Percentiles rank a stretch among this genome's conserved stretches.
phyloP scores from a whole-genome alignment of 2,888 invertebrate genomes.

The Patella ulyssiponensis region DNA sequence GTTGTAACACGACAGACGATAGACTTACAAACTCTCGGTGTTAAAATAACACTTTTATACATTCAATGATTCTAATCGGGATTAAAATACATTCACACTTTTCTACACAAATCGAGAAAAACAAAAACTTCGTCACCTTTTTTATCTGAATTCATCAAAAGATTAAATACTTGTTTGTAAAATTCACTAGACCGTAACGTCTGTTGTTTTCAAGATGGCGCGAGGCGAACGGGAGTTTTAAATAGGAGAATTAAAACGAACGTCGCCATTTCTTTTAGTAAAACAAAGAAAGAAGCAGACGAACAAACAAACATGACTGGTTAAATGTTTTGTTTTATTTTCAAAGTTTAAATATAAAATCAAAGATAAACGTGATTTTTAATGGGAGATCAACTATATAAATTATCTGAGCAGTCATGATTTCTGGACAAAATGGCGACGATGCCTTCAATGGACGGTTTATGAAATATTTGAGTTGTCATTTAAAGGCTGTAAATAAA shows the following conservation, averaged over 20 bases:
- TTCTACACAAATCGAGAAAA: conserved; percentile 2
- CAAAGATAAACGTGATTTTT: too few species aligned
- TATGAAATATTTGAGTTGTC: too few species aligned
- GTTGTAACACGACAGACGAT: too few species aligned
- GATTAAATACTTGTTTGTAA: conserved; percentile 7
- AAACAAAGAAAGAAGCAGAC: neutral
- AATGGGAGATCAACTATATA: too few species aligned
- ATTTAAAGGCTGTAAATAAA: too few species aligned
- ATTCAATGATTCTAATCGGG: neutral
- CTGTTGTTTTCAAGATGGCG: neutral
- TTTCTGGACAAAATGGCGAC: too few species aligned
- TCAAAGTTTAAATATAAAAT: too few species aligned
- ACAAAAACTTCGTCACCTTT: neutral
- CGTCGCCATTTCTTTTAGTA: neutral
- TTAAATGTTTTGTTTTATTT: too few species aligned
- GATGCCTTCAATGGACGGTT: too few species aligned
- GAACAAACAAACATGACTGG: neutral
- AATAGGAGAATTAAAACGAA: neutral
- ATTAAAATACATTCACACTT: neutral
- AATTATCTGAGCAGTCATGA: too few species aligned
- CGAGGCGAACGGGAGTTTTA: neutral
- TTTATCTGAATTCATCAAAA: neutral
- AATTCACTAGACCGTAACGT: neutral
- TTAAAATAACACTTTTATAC: conserved; percentile 6
- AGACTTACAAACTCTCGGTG: neutral